Evolutionary conservation across 2,888 invertebrate species (phyloP), one percentile per base, ranked within the genome.

Genomic region (Timema cristinae): DNA sequence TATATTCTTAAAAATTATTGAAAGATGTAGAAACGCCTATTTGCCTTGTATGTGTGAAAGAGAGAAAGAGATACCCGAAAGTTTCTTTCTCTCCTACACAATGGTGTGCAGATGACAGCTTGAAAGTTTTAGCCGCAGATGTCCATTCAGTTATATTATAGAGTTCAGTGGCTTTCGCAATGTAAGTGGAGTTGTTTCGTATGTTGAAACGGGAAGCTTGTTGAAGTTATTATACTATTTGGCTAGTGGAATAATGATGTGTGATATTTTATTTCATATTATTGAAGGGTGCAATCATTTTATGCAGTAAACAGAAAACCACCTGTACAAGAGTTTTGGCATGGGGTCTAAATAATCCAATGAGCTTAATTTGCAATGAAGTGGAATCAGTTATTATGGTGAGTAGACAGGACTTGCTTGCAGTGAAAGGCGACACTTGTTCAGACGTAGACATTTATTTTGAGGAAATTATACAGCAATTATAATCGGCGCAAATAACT

Each of bases 301-400:
- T 4, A 9, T n/a, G 63, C 6, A 47, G 47, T 63, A 63, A 63
- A 8, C 9, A 63, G 32, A 63, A 63, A 63, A 47, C 63, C 6
- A 32, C 32, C 63, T 16, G 47, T 63, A 16, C 63, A 63, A 32
- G 47, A 63, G 2, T 63, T 32, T 63, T 9, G 63, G 47, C 47
- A 63, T 63, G 47, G 63, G 47, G 63, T 47, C 63, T 63, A 47
- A 47, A 1, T 32, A 63, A 63, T 16, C 32, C 63, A 63, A 9
- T 63, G 9, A 47, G 7, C 47, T 63, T 63, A 6, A 63, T 63
- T 63, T 63, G 63, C n/a, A 32, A 16, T 63, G 47, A 59, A 63
- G 63, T 63, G 32, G 63, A 47, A 9, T 63, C 47, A 9, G 16
- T 8, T 63, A 48, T 63, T 8, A 63, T 16, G 63, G 6, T 32